Conservation (phyloP, 2,888 invertebrate species). For the Cheilosia urbana region DNA sequence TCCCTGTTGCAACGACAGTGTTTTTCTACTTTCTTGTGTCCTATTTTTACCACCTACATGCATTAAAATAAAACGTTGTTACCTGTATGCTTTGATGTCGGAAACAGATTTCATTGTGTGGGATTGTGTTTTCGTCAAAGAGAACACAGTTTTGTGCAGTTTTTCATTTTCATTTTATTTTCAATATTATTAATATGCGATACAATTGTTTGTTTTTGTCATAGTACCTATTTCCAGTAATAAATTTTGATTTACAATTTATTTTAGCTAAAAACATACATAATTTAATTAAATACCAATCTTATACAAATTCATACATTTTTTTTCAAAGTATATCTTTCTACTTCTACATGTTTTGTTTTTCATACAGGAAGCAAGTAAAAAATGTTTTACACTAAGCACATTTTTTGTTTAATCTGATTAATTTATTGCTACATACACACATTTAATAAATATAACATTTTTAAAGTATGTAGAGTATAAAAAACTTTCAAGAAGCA, state of each 20-base stretch:
- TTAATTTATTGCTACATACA: constrained; percentile 12
- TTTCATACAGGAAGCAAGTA: constrained; percentile 61
- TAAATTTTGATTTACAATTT: constrained; percentile 65
- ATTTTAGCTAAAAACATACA: constrained; percentile 60
- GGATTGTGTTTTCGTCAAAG: neutral
- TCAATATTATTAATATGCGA: constrained; percentile 14
- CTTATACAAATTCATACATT: constrained; percentile 26
- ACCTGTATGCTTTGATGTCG: neutral
- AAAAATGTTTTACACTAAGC: constrained; percentile 69
- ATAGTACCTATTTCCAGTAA: constrained; percentile 50
- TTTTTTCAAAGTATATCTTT: neutral
- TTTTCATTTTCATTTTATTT: constrained; percentile 9
- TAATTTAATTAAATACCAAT: constrained; percentile 29
- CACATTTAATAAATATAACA: constrained; percentile 17
- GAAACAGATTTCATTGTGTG: neutral
- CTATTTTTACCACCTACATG: neutral
- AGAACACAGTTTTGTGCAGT: neutral
- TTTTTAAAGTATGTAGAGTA: neutral
- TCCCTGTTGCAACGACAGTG: constrained; percentile 21
- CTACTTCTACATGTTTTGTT: neutral
- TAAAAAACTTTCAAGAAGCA: constrained; percentile 14
- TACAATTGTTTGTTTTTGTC: constrained; percentile 18
- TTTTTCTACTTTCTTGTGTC: neutral
- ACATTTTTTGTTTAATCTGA: constrained; percentile 43
- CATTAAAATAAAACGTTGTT: neutral